Base-by-base conservation (phyloP, 2,888 invertebrate genomes). In the Nomada ruficornis region DNA sequence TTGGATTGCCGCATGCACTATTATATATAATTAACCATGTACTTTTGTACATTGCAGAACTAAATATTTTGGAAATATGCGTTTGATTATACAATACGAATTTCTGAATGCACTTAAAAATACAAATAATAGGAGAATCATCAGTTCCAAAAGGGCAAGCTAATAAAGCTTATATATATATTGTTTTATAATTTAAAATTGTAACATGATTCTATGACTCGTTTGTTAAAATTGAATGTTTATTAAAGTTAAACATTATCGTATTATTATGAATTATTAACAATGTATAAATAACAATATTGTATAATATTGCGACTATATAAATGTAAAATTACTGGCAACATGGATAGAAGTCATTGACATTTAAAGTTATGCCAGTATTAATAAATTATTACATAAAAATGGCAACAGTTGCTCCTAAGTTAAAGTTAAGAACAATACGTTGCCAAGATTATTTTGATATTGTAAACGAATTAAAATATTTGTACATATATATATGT, bases 381-480 rank as follows among this genome's bases (percentile, higher is more conserved):
- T 83, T 74, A 76, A 75, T 83, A 82, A 82, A 82, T 77, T 78
- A 82, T 83, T 83, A 76, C 23, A 73, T 82, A 54, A 54, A 52
- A 60, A 83, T 78, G 54, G 77, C 74, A 75, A 74, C 74, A 11
- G 71, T 71, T 75, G 63, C 36, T 72, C 44, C 67, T 82, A 79
- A 79, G 13, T 71, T 60, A 50, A 62, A 63, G 57, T 72, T 75
- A 64, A 78, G 64, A 82, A 74, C 68, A 81, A 72, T 76, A 71
- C 36, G 57, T 80, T 82, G 69, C 64, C 72, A 76, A 20, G 57
- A 70, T 60, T 76, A 60, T 55, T 75, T 65, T 69, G 70, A 60
- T 69, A 75, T 82, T 23, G 42, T 60, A n/a, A 50, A 67, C 44
- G 29, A 70, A 70, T 64, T 69, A 60, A 79, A 68, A 68, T 83